Base-by-base conservation (phyloP, 2,888 invertebrate genomes). In the Galeruca laticollis region DNA sequence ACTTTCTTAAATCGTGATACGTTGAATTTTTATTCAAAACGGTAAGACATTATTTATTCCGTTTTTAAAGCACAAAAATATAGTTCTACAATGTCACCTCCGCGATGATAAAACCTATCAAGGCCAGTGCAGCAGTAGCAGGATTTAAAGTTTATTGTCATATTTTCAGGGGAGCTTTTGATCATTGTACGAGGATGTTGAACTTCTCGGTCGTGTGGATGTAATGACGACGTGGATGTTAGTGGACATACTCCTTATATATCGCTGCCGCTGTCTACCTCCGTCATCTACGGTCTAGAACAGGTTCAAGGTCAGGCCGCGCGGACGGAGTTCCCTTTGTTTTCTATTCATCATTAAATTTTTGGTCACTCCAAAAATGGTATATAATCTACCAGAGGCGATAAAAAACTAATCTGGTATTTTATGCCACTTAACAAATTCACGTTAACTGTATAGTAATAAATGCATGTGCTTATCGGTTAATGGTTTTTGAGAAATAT, bases 131-230 rank as follows among this genome's bases (percentile, higher is more conserved):
- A 40, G 40, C n/a, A n/a, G 51, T 18, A 51, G 21, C 51, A 21
- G 49, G 49, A 49, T 51, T 51, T 51, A 20, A 21, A 51, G 51
- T 21, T 51, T 51, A 51, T 51, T 51, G 20, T 21, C 51, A 51
- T n/a, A n/a, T n/a, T n/a, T n/a, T 10, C 51, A 10, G 51, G 20
- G 51, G 20, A 18, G 3, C 3, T 51, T 51, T 51, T 51, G 51
- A 51, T 51, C 9, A 20, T 51, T 20, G 51, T 20, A 51, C 51
- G 51, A 51, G 51, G 21, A 51, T 51, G 51, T 51, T 51, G 51
- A 51, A 51, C 51, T 51, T 51, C 11, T 51, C 51, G 21, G 51
- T 51, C 21, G 51, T 51, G 21, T 51, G 51, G 21, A 15, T 51
- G 13, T 13, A 18, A 51, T 51, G 21, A 21, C 20, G 18, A 13